A percentile compares a stretch with the other conserved stretches of the same genome.
phyloP scores from a whole-genome alignment of 2,888 invertebrate species.

The Patella pellucida region DNA sequence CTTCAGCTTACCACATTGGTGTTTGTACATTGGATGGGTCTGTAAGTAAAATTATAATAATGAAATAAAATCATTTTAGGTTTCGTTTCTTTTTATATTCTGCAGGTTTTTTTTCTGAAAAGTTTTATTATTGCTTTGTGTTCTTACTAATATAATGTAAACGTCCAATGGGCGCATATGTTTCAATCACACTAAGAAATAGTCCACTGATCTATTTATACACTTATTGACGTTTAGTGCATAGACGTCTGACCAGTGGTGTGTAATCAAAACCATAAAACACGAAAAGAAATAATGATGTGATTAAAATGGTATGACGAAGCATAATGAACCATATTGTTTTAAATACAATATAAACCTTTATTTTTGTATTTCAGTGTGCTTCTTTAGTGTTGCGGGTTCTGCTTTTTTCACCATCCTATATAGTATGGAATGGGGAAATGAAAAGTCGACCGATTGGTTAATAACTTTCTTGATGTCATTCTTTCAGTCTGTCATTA shows the following conservation, averaged over 20 bases:
- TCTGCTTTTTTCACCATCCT: conserved; percentile 70
- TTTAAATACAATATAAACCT: not conserved
- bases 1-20: conserved; percentile 67
- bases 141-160: too few species aligned
- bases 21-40: conserved; percentile 68
- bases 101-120: too few species aligned
- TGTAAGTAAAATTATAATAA: conserved; percentile 51
- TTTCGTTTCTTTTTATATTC: too few species aligned
- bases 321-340: too few species aligned
- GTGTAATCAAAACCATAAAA: too few species aligned
- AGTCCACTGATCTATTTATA: too few species aligned
- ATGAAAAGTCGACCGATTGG: conserved; percentile 69
- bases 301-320: too few species aligned
- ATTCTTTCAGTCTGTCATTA: conserved; percentile 70
- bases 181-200: too few species aligned
- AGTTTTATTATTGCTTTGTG: too few species aligned
- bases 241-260: not conserved
- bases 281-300: too few species aligned
- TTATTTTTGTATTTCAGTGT: conserved; percentile 53
- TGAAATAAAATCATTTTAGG: too few species aligned
- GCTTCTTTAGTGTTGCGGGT: conserved; percentile 61
- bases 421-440: conserved; percentile 71
- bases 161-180: too few species aligned
- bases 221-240: not conserved
- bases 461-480: conserved; percentile 68